These are phyloP conservation scores for Drosophila pseudotakahashii DNA, from an alignment of 2,888 invertebrate genomes.

Conservation along the genomic window DNA sequence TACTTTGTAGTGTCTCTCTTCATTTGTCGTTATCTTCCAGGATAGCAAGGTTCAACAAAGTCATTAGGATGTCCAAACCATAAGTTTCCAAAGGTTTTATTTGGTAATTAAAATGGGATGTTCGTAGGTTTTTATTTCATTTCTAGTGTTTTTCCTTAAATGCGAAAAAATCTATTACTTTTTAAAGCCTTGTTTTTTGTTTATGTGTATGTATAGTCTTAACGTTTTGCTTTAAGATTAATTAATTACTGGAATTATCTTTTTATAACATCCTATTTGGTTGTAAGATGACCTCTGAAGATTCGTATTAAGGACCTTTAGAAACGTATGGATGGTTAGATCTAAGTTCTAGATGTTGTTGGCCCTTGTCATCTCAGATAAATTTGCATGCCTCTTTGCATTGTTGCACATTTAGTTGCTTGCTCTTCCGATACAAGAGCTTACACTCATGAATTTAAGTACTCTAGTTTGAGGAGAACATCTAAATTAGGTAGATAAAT, in stretches of 20 bases:
- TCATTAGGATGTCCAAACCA: background rate
- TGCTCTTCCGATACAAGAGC: constrained; percentile 4
- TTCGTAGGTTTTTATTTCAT: background rate
- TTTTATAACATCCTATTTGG: background rate
- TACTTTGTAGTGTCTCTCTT: constrained; percentile 33
- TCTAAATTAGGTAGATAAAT: background rate
- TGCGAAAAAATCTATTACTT: background rate
- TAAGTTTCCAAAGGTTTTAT: no score
- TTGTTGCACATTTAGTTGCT: constrained; percentile 37
- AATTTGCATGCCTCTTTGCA: constrained; percentile 35
- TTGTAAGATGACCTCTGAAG: background rate
- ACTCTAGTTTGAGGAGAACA: background rate
- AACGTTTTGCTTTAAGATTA: no score
- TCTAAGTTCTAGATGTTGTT: background rate
- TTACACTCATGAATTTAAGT: constrained; percentile 1
- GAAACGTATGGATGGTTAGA: background rate
- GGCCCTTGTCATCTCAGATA: constrained; percentile 12
- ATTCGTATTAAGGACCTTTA: background rate
- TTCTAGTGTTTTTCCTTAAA: no score
- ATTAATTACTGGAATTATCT: background rate
- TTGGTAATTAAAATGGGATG: no score
- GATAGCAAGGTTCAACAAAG: constrained; percentile 7
- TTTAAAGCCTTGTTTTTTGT: background rate
- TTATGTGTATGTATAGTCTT: no score
- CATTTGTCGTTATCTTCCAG: constrained; percentile 4